Base-by-base conservation (phyloP, 2,888 invertebrate species). In the Heteropelma amictum region DNA sequence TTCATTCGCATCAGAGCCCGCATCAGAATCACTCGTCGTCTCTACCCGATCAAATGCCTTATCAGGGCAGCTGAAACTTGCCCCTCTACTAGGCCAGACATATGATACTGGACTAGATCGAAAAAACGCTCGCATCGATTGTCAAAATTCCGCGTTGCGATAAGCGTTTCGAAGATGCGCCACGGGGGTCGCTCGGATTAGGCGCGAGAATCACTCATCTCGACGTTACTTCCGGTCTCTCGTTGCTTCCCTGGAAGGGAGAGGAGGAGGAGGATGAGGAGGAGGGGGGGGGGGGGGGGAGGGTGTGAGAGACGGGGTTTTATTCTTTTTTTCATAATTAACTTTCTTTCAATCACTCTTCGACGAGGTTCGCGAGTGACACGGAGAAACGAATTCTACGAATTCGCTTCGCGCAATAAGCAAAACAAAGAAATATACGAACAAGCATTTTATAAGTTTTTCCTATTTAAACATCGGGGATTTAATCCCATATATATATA, bases 41-140 rank as follows among this genome's bases (percentile, higher is more conserved):
- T 38, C 85, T 89, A 78, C 88, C 89, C 71, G 89, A 89, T 82
- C 89, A 88, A 85, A 89, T 89, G 89, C 86, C 89, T 35, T 89
- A 89, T 75, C 89, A 88, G 85, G 89, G 89, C 82, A 89, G 89
- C 88, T 89, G 89, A 89, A 89, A 89, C 79, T 88, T 89, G 82
- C 88, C 89, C 70, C 86, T 89, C 53, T 89, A 88, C 79, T 89
- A 89, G 88, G 83, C 76, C 76, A 73, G 72, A 74, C 72, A n/a
- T n/a, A n/a, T n/a, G n/a, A 38, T 53, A 42, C 72, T 68, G 77
- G 68, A 72, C 77, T 72, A 76, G 68, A 78, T 60, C 64, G 63
- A 19, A 60, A 49, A 58, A 68, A 63, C 72, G 47, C 56, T 75
- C 75, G 72, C 51, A 53, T 65, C 47, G 12, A 17, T 26, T 49